phyloP scores from a whole-genome alignment of 2,888 invertebrate genomes.

The Flabesymbios commensalis region DNA sequence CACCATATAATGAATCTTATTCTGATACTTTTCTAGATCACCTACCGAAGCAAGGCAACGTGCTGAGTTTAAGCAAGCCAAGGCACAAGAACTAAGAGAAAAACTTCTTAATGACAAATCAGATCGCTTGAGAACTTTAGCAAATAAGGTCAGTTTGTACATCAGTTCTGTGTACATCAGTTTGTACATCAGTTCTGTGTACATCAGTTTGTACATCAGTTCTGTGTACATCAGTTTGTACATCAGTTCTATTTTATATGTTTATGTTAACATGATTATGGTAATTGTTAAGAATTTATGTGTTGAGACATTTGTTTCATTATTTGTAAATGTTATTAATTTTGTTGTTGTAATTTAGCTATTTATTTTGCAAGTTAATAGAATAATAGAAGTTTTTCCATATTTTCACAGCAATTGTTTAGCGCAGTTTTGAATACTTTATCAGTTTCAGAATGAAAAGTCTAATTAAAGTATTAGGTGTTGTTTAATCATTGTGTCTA shows the following conservation, averaged over 20 bases:
- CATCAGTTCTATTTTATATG: neutral
- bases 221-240: conserved; percentile 62
- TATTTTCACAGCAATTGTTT: too few relatives aligned
- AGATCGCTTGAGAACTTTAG: conserved; percentile 79
- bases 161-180: conserved; percentile 64
- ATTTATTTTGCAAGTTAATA: too few relatives aligned
- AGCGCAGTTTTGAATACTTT: neutral
- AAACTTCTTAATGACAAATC: conserved; percentile 82
- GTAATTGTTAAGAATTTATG: neutral
- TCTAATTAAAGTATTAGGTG: too few relatives aligned
- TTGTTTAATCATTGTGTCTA: too few relatives aligned
- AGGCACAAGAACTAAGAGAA: conserved; percentile 85
- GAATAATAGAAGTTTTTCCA: neutral
- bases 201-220: too few relatives aligned
- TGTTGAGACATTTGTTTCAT: too few relatives aligned
- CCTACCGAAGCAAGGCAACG: conserved; percentile 71
- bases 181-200: neutral
- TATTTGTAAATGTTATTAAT: too few relatives aligned
- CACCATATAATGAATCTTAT: too few relatives aligned
- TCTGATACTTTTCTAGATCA: too few relatives aligned
- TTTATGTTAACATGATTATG: neutral
- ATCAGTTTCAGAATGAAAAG: neutral
- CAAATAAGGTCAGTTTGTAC: conserved; percentile 79
- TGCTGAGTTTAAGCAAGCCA: conserved; percentile 87
- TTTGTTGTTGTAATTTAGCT: too few relatives aligned